Conservation (phyloP, 2,888 invertebrate species). For the Oegoconia quadripuncta region DNA sequence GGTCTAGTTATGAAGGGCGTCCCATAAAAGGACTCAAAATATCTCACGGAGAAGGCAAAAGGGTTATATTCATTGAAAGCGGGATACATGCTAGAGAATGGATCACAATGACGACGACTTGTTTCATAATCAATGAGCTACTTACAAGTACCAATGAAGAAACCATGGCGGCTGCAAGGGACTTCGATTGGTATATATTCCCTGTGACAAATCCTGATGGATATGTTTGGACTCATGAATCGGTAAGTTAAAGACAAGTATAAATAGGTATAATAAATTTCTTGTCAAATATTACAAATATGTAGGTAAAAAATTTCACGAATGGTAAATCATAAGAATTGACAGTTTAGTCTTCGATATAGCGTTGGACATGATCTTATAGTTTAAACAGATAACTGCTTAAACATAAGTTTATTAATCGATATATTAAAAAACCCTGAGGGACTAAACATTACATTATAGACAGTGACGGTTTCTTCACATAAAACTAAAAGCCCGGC, state of each 20-base stretch:
- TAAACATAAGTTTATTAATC: too few relatives aligned
- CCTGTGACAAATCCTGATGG: slow-evolving; percentile 90
- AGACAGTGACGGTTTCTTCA: too few relatives aligned
- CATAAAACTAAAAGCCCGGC: too few relatives aligned
- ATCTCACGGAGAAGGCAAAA: slow-evolving; percentile 53
- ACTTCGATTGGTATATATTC: slow-evolving; percentile 85
- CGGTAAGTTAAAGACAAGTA: slow-evolving; percentile 57
- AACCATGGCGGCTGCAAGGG: slow-evolving; percentile 63
- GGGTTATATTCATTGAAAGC: slow-evolving; percentile 57
- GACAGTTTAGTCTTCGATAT: too few relatives aligned
- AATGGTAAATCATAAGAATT: too few relatives aligned
- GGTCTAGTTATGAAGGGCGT: slow-evolving; percentile 64
- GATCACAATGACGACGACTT: slow-evolving; percentile 82
- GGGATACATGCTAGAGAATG: slow-evolving; percentile 89
- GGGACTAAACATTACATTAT: too few relatives aligned
- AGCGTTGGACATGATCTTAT: too few relatives aligned
- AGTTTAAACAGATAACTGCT: too few relatives aligned
- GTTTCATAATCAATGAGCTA: slow-evolving; percentile 81
- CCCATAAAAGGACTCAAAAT: slow-evolving; percentile 68
- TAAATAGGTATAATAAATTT: too few relatives aligned
- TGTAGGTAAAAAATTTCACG: too few relatives aligned
- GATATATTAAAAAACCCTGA: too few relatives aligned
- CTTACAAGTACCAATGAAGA: slow-evolving; percentile 73
- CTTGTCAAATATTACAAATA: background rate
- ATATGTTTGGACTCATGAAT: slow-evolving; percentile 82